Evolutionary conservation across 1,140 invertebrate genomes (phyloP), one percentile per base, ranked within the genome.

Genomic region (Papilio aristodemus): DNA sequence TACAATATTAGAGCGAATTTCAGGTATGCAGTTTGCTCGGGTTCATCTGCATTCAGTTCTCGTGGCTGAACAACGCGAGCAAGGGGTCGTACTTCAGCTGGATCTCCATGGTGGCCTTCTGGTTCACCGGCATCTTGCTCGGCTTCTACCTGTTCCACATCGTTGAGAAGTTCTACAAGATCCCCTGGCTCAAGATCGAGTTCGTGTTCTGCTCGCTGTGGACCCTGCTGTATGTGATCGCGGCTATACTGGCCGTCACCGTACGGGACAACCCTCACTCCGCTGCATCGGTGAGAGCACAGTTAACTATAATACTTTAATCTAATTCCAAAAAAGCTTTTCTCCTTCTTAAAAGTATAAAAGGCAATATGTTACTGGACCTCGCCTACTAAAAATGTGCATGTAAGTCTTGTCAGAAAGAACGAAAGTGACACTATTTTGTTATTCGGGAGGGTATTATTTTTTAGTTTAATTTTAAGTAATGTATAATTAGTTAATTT

Each of bases 111-210:
- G 94, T 93, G 22, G 97, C 95, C n/a, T 95, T 98, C 80, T 97
- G 96, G 94, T 95, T 96, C 70, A 97, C 96, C 0, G 94, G 95
- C 11, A 95, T 97, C 50, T 87, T 98, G 13, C 93, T 98, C 14
- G 93, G 94, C 0, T 93, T 97, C 67, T 97, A 97, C 87, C 80
- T 97, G 62, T 96, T 98, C 83, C 96, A 98, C 82, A 93, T 98
- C 10, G 93, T 98, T 70, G 96, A 97, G 81, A 96, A 95, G 84
- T 95, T 96, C 77, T 95, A 95, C 83, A 95, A 94, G 85, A 95
- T 98, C 68, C 97, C 97, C 0, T 98, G 97, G 97, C 82, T 96
- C 22, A 95, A 96, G 86, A 94, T 97, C 79, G 97, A 97, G 92
- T 94, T 97, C 36, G 91, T 93, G 14, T 97, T 95, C 89, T 95